phyloP scores from a whole-genome alignment of 37 sponge, comb jelly and placozoan genomes.

The Mnemiopsis leidyi region DNA sequence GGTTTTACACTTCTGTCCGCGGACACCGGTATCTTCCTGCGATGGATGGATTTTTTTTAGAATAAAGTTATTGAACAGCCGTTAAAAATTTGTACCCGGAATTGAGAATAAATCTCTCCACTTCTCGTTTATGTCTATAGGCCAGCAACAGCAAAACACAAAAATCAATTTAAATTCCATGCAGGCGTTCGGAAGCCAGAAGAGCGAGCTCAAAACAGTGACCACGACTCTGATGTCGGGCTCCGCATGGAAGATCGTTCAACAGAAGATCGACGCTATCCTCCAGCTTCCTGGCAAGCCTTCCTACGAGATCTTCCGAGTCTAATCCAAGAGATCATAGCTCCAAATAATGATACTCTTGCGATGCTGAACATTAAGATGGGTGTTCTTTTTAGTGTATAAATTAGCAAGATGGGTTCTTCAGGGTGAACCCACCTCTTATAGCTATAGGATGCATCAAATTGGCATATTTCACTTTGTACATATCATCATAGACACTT shows the following conservation, averaged over 20 bases:
- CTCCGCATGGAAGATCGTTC: conserved; percentile 60
- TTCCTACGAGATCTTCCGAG: conserved; percentile 45
- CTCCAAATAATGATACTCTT: not conserved
- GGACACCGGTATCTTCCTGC: no score
- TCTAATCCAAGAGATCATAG: not conserved
- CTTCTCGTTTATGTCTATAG: no score
- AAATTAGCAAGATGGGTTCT: not conserved
- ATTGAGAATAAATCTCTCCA: no score
- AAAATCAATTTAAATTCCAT: no score
- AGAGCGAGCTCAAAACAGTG: conserved; percentile 21
- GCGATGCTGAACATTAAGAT: not conserved
- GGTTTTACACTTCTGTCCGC: no score
- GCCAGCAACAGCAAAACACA: no score
- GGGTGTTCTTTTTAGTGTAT: not conserved
- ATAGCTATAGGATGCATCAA: not conserved
- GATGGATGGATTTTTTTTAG: no score
- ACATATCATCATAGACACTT: not conserved
- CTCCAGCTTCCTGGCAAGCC: conserved; percentile 46
- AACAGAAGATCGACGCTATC: conserved; percentile 41
- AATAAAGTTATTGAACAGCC: no score
- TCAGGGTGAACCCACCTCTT: not conserved
- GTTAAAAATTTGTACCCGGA: no score
- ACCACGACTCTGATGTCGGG: not conserved
- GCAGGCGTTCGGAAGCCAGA: conserved; percentile 34
- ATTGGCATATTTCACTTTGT: not conserved